A percentile compares a stretch with the other conserved stretches of the same genome.
phyloP scores from a whole-genome alignment of 2,797 vertebrate genomes.

The Poeciliopsis presidionis region DNA sequence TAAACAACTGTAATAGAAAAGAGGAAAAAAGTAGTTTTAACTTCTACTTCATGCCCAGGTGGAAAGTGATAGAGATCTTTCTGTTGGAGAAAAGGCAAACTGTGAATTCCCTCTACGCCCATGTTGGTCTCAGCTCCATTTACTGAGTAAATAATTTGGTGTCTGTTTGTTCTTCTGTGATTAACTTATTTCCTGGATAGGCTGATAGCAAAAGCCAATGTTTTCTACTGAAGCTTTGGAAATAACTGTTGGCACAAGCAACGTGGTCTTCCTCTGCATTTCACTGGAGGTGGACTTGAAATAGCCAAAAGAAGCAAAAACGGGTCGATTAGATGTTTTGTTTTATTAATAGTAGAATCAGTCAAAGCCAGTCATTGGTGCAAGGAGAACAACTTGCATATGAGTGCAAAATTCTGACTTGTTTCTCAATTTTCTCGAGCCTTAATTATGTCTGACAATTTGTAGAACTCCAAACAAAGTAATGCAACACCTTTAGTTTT shows the following conservation, averaged over 20 bases:
- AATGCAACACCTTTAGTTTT: not conserved
- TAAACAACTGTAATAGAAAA: not conserved
- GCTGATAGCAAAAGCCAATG: not conserved
- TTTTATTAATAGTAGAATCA: not conserved
- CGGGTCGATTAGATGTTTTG: not conserved
- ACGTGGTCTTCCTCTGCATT: not conserved
- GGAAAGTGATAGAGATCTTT: not conserved
- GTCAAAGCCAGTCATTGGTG: not conserved
- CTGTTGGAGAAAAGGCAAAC: not conserved
- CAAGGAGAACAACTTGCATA: not conserved
- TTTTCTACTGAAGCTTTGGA: not conserved
- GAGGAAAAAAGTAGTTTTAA: not conserved
- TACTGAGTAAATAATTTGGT: not conserved
- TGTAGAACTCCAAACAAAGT: not conserved
- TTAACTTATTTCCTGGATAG: not conserved
- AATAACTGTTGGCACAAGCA: not conserved
- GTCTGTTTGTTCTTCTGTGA: not conserved
- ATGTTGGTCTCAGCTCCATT: constrained; percentile 1
- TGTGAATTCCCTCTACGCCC: not conserved
- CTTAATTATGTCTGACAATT: not conserved
- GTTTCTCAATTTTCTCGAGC: not conserved
- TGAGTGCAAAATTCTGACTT: not conserved
- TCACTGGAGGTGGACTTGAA: not conserved
- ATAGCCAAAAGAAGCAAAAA: not conserved
- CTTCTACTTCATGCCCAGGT: not conserved